These are phyloP conservation scores for Brachionus plicatilis DNA, from an alignment of 1,140 invertebrate genomes.

Conservation along the genomic window DNA sequence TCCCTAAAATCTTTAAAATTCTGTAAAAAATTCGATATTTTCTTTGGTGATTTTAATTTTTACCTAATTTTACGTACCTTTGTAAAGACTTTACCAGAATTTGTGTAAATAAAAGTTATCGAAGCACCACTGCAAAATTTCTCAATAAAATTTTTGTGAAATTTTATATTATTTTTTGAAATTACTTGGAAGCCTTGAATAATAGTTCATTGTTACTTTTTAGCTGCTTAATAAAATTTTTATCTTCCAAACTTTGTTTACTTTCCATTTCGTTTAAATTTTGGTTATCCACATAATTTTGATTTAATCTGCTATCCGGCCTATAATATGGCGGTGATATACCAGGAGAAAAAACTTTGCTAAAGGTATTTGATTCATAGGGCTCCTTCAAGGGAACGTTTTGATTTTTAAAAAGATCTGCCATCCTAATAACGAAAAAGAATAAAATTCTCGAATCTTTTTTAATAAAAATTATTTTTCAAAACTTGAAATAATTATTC, in stretches of 20 bases:
- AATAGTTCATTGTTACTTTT: constrained; percentile 37
- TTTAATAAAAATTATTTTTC: background rate
- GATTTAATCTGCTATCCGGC: background rate
- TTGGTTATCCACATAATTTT: background rate
- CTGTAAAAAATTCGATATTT: no score
- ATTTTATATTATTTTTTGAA: no score
- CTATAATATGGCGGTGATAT: background rate
- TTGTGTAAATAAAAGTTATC: no score
- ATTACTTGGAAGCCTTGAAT: constrained; percentile 27
- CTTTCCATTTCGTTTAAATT: background rate
- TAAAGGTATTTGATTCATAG: background rate
- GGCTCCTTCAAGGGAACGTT: background rate
- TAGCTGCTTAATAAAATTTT: constrained; percentile 18
- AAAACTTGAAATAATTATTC: background rate
- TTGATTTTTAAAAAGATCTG: constrained; percentile 27
- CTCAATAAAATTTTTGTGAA: background rate
- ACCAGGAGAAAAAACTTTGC: background rate
- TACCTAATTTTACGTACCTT: no score
- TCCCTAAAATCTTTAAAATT: no score
- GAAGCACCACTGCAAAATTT: no score
- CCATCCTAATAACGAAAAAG: background rate
- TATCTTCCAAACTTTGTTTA: background rate
- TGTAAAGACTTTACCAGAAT: no score
- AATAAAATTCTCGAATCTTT: background rate
- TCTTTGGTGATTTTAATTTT: no score